Percentiles rank a stretch among this genome's conserved stretches.
These are phyloP conservation scores for Adrianichthys oophorus DNA, from an alignment of 2,797 vertebrate species.

Conservation along the genomic window DNA sequence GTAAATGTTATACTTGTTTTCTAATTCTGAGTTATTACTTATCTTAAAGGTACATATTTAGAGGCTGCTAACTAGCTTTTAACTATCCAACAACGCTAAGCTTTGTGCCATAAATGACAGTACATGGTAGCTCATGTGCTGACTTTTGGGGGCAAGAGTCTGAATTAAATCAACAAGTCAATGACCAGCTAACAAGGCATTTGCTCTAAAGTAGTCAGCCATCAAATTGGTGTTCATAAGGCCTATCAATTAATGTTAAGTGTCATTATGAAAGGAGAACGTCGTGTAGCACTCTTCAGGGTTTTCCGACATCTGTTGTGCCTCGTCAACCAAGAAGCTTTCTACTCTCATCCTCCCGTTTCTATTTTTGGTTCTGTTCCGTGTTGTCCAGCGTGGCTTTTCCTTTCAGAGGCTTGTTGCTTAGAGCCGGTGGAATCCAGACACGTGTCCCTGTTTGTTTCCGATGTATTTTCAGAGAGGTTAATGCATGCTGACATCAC, in stretches of 20 bases:
- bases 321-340: conserved; percentile 18
- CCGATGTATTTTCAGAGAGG: conserved; percentile 65
- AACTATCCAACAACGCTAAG: no score
- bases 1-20: no score
- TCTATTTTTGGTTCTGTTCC: conserved; percentile 54
- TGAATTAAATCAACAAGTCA: conserved; percentile 9
- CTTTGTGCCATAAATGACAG: no score
- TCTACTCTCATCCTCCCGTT: conserved; percentile 25
- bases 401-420: conserved; percentile 60
- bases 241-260: not conserved
- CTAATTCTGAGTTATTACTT: no score
- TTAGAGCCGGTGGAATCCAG: conserved; percentile 62
- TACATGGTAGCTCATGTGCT: no score
- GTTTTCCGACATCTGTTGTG: conserved; percentile 17
- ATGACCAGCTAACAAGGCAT: not conserved
- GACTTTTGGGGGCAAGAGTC: no score
- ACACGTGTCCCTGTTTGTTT: conserved; percentile 70
- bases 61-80: no score
- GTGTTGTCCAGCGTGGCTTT: conserved; percentile 53
- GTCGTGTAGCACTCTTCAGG: not conserved
- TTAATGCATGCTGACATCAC: conserved; percentile 75
- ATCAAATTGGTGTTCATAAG: not conserved
- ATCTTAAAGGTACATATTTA: no score
- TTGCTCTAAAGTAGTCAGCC: not conserved
- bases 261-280: not conserved